Percentiles rank a stretch among this genome's conserved stretches.
These are phyloP conservation scores for Noctilio leporinus DNA, from an alignment of 2,113 vertebrate genomes.

Conservation along the genomic window DNA sequence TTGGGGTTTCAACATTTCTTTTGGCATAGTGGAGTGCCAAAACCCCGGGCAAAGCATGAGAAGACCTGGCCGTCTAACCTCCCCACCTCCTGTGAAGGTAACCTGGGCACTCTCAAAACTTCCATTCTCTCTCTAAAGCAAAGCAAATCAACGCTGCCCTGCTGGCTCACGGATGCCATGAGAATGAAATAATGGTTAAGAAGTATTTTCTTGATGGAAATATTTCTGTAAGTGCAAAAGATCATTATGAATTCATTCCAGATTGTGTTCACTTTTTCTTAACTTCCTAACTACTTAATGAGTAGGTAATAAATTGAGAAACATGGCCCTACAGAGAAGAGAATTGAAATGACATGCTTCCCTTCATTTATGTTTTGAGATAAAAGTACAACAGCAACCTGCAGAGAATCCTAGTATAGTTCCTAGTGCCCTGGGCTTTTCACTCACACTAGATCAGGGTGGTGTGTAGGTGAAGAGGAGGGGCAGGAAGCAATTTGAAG, in stretches of 20 bases:
- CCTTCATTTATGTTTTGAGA: constrained; percentile 33
- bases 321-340: constrained; percentile 31
- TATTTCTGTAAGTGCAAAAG: constrained; percentile 39
- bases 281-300: constrained; percentile 52
- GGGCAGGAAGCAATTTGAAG: not conserved
- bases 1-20: not conserved
- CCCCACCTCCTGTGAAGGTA: not conserved
- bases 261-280: constrained; percentile 45
- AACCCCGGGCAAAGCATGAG: not conserved
- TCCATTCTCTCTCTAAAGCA: not conserved
- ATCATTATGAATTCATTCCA: constrained; percentile 49
- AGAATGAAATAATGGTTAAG: not conserved
- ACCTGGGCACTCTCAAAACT: not conserved
- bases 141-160: not conserved
- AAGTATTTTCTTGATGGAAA: constrained; percentile 21
- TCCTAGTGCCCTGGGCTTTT: not conserved
- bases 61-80: not conserved
- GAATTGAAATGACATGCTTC: constrained; percentile 45
- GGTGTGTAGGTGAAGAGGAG: not conserved
- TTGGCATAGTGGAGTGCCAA: not conserved
- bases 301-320: constrained; percentile 46
- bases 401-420: not conserved
- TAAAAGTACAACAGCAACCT: constrained; percentile 36
- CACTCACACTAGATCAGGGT: not conserved
- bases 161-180: not conserved